Evolutionary conservation across 2,888 invertebrate species (phyloP), one percentile per base, ranked within the genome.

Genomic region (Andrena flavipes): DNA sequence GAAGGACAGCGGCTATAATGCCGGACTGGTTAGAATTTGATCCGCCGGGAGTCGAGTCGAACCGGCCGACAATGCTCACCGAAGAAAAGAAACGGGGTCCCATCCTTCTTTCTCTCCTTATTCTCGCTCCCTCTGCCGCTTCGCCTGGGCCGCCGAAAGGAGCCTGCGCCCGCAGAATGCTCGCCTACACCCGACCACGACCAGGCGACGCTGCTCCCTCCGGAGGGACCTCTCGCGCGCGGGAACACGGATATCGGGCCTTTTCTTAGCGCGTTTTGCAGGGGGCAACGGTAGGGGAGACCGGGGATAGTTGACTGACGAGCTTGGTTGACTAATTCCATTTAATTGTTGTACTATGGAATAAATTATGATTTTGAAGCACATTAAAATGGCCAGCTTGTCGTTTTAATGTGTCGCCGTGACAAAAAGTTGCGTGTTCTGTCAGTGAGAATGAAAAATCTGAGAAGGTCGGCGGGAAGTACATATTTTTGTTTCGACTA

Each of bases 1-100:
- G 92, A 92, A 93, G 93, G 93, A 93, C 93, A 92, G 87, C 91
- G 86, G 91, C 92, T 92, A 92, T 92, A 92, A 93, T 92, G 91
- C 91, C 88, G 90, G 90, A 93, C 93, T 93, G 92, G 93, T 93
- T 93, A 93, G 92, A 93, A 93, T 93, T 93, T 92, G 93, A 93
- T 93, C 92, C 92, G 91, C 88, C 91, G 91, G 89, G 91, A 92
- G 92, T 91, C 91, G 91, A 93, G 90, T 88, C 90, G 88, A 91
- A 90, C 91, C 89, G 85, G 85, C 88, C 89, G 90, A 91, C 92
- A 92, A 92, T 92, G 89, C 89, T 89, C 87, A 82, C 81, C 80
- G 87, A 89, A 88, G 86, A 88, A 89, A 90, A 88, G 87, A 88
- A 90, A 90, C 83, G 83, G 65, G 76, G 79, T 63, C 71, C 73